Conservation (phyloP, 2,797 vertebrate genomes). For the Cryptoblepharus egeriae region DNA sequence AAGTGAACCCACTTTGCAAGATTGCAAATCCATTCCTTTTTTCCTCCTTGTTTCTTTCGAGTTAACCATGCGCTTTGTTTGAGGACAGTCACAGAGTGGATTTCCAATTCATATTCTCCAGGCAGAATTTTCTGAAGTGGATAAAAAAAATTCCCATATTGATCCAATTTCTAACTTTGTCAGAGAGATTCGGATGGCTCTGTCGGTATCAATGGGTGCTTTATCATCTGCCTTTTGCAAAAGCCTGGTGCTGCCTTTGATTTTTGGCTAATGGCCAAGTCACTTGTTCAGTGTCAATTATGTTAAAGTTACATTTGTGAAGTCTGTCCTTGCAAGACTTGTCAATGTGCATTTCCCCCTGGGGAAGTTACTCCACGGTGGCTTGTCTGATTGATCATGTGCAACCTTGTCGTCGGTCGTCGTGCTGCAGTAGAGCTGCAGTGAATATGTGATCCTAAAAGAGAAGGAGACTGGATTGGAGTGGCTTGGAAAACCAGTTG, state of each 20-base stretch:
- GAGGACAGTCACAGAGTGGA: slow-evolving; percentile 2
- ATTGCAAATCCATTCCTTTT: not conserved
- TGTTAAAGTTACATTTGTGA: slow-evolving; percentile 8
- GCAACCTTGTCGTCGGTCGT: not conserved
- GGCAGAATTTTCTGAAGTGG: slow-evolving; percentile 6
- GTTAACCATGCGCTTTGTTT: slow-evolving; percentile 16
- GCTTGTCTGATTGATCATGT: not conserved
- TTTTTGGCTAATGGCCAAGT: slow-evolving; percentile 8
- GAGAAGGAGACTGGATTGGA: not conserved
- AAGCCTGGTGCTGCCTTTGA: not conserved
- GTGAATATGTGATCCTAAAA: not conserved
- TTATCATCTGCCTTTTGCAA: slow-evolving; percentile 15
- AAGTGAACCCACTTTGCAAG: not conserved
- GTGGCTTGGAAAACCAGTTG: not conserved
- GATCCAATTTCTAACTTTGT: slow-evolving; percentile 19
- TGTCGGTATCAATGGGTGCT: not conserved
- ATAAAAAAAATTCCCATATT: not conserved
- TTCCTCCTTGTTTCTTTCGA: slow-evolving; percentile 17
- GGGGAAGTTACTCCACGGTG: not conserved
- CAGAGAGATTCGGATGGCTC: not conserved
- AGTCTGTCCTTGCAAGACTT: slow-evolving; percentile 15
- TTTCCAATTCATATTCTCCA: slow-evolving; percentile 38
- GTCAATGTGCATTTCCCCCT: slow-evolving; percentile 10
- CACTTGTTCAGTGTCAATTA: not conserved
- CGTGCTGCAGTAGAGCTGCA: not conserved